Conservation (phyloP, 2,113 vertebrate genomes). For the Hipposideros armiger region DNA sequence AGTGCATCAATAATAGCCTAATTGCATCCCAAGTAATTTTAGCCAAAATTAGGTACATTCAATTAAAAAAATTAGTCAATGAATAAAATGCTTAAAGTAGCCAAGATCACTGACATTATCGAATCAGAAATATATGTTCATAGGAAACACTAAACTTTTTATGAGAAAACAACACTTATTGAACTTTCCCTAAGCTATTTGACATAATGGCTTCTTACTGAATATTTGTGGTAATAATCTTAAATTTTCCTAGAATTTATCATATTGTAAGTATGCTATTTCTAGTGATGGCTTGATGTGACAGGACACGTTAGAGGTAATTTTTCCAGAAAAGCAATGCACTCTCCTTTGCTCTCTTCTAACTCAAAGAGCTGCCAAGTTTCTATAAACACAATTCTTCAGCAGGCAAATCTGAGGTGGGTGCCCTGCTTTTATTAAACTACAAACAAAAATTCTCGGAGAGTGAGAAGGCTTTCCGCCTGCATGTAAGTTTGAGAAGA, state of each 20-base stretch:
- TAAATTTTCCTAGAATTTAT: conserved; percentile 28
- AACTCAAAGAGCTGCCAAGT: conserved; percentile 5
- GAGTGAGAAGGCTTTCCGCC: background rate
- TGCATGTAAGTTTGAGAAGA: background rate
- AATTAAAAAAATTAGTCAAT: background rate
- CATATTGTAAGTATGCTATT: conserved; percentile 13
- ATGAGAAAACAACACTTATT: background rate
- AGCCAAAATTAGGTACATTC: conserved; percentile 5
- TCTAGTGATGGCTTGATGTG: conserved; percentile 23
- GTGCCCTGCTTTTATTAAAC: conserved; percentile 39
- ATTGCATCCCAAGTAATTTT: conserved; percentile 35
- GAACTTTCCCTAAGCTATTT: conserved; percentile 36
- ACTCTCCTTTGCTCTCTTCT: conserved; percentile 42
- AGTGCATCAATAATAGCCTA: background rate
- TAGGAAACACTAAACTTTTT: background rate
- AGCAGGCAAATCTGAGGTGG: background rate
- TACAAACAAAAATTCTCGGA: conserved; percentile 50
- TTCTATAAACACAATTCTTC: background rate
- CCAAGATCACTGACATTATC: conserved; percentile 47
- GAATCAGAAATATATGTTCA: background rate
- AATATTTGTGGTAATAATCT: conserved; percentile 44
- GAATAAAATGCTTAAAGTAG: conserved; percentile 30
- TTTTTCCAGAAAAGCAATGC: background rate
- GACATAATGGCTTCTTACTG: conserved; percentile 25
- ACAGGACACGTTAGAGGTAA: background rate